Base-by-base conservation (phyloP, 2,888 invertebrate genomes). In the Synergus laeviventris region DNA sequence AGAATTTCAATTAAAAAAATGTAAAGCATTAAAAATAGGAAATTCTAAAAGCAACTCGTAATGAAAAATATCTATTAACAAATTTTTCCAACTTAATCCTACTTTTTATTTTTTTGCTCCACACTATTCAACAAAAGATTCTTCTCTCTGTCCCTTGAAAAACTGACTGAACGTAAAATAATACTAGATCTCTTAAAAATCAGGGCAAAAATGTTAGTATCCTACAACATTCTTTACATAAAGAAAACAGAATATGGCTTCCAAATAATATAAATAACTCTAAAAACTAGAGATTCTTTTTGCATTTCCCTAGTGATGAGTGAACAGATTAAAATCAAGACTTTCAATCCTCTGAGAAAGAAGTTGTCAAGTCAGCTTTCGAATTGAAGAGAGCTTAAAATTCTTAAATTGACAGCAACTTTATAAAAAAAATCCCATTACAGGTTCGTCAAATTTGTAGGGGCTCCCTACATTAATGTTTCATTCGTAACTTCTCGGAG, bases 361-460 rank as follows among this genome's bases (percentile, higher is more conserved):
- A 18, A 54, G 18, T 18, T 54, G 54, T 9, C n/a, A 56, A 56
- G 2, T 56, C n/a, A 56, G 7, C 21, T 56, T 56, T 56, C 3
- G 8, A 56, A 18, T 56, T 11, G 18, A 18, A 56, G 12, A 56
- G 18, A 21, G 3, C 18, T 56, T 21, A 11, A 21, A 11, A 56
- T 12, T 56, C 18, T 12, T 18, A 2, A 56, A 56, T 12, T 61
- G 61, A 18, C 61, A 31, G n/a, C 16, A n/a, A n/a, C 2, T 61
- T 36, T 36, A 9, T 8, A 36, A 61, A 14, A 60, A n/a, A 38
- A 61, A 56, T 56, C 61, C 38, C n/a, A 61, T 31, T n/a, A 61
- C 61, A n/a, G 36, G 61, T 61, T 14, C 36, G 61, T 61, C 31
- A 61, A 61, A 61, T 38, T 7, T 61, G n/a, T 38, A 61, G 21